Evolutionary conservation across 2,797 vertebrate species (phyloP).

Genomic region (Heterohyrax brucei): DNA sequence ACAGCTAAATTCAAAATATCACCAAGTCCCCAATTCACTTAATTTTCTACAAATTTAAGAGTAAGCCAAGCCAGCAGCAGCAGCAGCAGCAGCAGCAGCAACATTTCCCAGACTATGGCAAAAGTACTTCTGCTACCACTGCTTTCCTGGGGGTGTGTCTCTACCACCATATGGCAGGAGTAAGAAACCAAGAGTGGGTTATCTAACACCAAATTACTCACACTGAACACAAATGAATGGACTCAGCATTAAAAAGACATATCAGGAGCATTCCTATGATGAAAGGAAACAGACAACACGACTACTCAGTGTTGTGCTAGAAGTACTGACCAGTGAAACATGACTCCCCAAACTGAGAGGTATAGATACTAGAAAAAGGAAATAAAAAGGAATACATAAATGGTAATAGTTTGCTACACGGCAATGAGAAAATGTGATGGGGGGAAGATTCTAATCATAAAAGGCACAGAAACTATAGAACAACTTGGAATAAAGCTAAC

Average conservation of each 20-base stretch:
- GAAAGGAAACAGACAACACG: neutral
- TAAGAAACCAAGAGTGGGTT: neutral
- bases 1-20: neutral
- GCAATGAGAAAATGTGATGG: constrained; percentile 10
- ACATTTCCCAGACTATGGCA: neutral
- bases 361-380: neutral
- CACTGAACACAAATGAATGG: neutral
- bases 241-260: neutral
- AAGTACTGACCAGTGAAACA: neutral
- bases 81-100: neutral
- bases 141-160: neutral
- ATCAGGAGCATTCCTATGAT: neutral
- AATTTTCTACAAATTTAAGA: neutral
- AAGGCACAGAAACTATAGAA: neutral
- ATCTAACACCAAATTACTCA: constrained; percentile 4
- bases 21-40: neutral
- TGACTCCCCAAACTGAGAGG: neutral
- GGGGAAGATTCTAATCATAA: neutral
- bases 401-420: neutral
- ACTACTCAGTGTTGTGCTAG: neutral
- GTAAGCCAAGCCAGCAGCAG: neutral
- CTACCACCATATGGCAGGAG: neutral
- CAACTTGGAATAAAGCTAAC: constrained; percentile 23
- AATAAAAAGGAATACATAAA: constrained; percentile 6
- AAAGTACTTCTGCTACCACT: neutral